These are phyloP conservation scores for Gymnocheta viridis DNA, from an alignment of 2,888 invertebrate species.

Conservation along the genomic window DNA sequence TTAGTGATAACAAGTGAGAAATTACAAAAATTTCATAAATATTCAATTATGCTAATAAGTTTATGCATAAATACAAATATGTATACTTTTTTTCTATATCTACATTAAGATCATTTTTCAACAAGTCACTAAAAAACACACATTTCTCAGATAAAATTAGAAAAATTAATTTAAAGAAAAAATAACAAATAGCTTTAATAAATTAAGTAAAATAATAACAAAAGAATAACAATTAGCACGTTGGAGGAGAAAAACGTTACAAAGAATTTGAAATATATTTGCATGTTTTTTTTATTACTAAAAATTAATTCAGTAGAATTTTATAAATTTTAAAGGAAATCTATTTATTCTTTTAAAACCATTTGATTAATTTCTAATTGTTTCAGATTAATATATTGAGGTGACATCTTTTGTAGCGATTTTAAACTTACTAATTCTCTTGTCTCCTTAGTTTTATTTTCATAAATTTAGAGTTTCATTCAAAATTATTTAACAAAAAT, in stretches of 20 bases:
- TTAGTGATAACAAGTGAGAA: constrained; percentile 18
- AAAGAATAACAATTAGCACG: constrained; percentile 20
- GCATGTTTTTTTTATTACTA: neutral
- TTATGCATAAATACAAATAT: too few species aligned
- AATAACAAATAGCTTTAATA: constrained; percentile 27
- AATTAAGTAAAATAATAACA: constrained; percentile 6
- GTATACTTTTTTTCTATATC: neutral
- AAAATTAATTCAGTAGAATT: neutral
- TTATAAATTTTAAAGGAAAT: too few species aligned
- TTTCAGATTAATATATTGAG: too few species aligned
- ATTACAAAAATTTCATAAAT: constrained; percentile 32
- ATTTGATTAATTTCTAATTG: too few species aligned
- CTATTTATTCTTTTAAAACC: too few species aligned
- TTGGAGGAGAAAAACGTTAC: neutral
- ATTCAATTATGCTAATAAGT: constrained; percentile 62
- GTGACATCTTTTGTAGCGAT: too few species aligned
- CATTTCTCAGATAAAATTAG: neutral
- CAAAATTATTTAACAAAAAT: neutral
- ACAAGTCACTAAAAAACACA: constrained; percentile 40
- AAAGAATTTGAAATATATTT: neutral
- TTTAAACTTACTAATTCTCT: too few species aligned
- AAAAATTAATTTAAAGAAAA: constrained; percentile 1
- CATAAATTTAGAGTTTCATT: neutral
- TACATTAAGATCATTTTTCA: constrained; percentile 57
- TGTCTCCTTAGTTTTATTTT: too few species aligned